Conservation (phyloP, 2,888 invertebrate species). For the Fragum sueziense region DNA sequence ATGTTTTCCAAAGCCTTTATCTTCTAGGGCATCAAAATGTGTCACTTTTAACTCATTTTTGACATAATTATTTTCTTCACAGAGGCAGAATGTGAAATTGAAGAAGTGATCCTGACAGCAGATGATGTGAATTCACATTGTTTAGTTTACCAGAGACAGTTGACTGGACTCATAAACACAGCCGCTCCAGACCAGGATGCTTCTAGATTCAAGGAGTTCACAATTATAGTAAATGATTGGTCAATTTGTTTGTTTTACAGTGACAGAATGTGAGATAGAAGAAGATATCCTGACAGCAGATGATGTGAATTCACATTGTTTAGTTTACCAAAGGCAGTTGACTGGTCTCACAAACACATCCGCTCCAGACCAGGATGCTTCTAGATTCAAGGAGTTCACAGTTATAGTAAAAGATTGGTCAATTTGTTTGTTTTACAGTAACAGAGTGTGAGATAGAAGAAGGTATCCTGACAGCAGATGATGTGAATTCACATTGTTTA, state of each 20-base stretch:
- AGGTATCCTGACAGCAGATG: slow-evolving; percentile 70
- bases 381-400: slow-evolving; percentile 68
- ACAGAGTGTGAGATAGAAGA: slow-evolving; percentile 76
- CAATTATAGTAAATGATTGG: too few species aligned
- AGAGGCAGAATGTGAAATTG: slow-evolving; percentile 79
- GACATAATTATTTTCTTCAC: too few species aligned
- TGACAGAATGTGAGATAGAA: slow-evolving; percentile 77
- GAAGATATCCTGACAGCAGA: slow-evolving; percentile 72
- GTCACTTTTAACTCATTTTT: too few species aligned
- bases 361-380: slow-evolving; percentile 58
- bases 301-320: slow-evolving; percentile 58
- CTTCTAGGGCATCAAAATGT: too few species aligned
- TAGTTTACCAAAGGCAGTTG: slow-evolving; percentile 71
- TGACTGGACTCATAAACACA: slow-evolving; percentile 57
- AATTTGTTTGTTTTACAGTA: too few species aligned
- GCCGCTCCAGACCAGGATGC: slow-evolving; percentile 60
- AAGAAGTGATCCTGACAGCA: slow-evolving; percentile 70
- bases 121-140: slow-evolving; percentile 57
- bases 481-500: slow-evolving; percentile 61
- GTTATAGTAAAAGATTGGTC: slow-evolving; percentile 64
- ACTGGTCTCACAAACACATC: slow-evolving; percentile 53
- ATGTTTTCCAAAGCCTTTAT: too few species aligned
- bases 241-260: slow-evolving; percentile 69
- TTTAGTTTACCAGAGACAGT: slow-evolving; percentile 59
- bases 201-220: slow-evolving; percentile 68